These are phyloP conservation scores for Marronus borbonicus DNA, from an alignment of 2,888 invertebrate genomes.

Conservation along the genomic window DNA sequence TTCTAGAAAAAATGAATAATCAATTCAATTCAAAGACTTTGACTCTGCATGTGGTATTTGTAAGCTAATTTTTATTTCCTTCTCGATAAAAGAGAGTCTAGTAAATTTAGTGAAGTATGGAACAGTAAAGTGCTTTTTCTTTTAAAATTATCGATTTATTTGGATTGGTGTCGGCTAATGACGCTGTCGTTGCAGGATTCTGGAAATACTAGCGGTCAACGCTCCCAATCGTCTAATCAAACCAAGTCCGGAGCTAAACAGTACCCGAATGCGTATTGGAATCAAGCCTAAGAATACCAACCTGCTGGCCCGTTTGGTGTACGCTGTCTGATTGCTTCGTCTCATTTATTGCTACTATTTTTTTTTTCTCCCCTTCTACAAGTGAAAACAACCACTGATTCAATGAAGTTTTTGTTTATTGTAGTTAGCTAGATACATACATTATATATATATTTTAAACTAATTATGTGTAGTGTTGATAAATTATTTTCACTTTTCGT, in stretches of 20 bases:
- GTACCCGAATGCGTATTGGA: slow-evolving; percentile 78
- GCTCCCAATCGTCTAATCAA: slow-evolving; percentile 73
- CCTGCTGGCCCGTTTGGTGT: slow-evolving; percentile 32
- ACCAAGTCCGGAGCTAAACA: slow-evolving; percentile 76
- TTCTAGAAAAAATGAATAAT: not conserved
- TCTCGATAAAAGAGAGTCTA: slow-evolving; percentile 20
- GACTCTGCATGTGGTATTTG: slow-evolving; percentile 50
- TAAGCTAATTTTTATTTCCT: slow-evolving; percentile 29
- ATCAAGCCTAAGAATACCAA: slow-evolving; percentile 72
- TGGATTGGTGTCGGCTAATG: slow-evolving; percentile 5
- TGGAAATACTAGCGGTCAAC: slow-evolving; percentile 71
- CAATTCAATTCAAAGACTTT: slow-evolving; percentile 8
- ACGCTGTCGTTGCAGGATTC: slow-evolving; percentile 72
- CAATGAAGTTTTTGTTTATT: slow-evolving; percentile 55
- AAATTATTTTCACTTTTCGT: slow-evolving; percentile 56
- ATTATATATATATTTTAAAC: slow-evolving; percentile 54
- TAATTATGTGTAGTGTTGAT: slow-evolving; percentile 56
- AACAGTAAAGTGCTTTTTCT: slow-evolving; percentile 6
- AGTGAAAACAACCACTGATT: slow-evolving; percentile 53
- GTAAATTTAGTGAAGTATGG: not conserved
- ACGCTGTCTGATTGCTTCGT: slow-evolving; percentile 51
- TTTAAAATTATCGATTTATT: not conserved
- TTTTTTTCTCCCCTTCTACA: slow-evolving; percentile 22
- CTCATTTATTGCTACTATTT: slow-evolving; percentile 34
- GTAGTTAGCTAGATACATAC: slow-evolving; percentile 53